phyloP scores from a whole-genome alignment of 2,113 vertebrate genomes.

The Haliaeetus leucogaster region DNA sequence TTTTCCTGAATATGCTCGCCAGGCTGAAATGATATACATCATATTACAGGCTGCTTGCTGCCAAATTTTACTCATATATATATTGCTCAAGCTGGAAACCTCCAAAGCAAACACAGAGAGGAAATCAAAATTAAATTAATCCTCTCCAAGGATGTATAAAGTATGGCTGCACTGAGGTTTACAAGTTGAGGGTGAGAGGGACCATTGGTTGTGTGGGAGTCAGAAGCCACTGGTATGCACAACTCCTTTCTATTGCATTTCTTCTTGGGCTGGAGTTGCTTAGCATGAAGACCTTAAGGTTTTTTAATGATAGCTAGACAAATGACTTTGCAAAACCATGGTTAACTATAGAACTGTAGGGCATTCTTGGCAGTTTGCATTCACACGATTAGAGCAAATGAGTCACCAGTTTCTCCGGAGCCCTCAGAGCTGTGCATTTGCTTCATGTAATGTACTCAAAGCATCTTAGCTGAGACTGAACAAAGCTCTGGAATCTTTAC shows the following conservation, averaged over 20 bases:
- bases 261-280: neutral
- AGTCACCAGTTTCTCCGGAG: neutral
- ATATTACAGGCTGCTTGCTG: constrained; percentile 11
- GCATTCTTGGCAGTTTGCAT: neutral
- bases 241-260: neutral
- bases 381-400: neutral
- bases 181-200: neutral
- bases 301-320: neutral
- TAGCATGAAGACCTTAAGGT: neutral
- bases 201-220: neutral
- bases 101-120: constrained; percentile 70
- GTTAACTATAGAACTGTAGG: neutral
- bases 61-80: constrained; percentile 49
- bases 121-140: constrained; percentile 76
- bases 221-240: neutral
- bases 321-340: neutral
- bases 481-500: neutral
- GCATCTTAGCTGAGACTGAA: neutral
- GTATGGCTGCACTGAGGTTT: constrained; percentile 6
- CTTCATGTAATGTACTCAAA: neutral
- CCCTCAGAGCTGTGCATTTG: neutral
- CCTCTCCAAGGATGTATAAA: constrained; percentile 71
- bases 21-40: constrained; percentile 48
- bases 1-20: neutral
- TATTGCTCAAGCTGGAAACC: constrained; percentile 33